A percentile compares a stretch with the other conserved stretches of the same genome.
Conservation (phyloP, 1,140 invertebrate species). For the Heliconius hewitsoni region DNA sequence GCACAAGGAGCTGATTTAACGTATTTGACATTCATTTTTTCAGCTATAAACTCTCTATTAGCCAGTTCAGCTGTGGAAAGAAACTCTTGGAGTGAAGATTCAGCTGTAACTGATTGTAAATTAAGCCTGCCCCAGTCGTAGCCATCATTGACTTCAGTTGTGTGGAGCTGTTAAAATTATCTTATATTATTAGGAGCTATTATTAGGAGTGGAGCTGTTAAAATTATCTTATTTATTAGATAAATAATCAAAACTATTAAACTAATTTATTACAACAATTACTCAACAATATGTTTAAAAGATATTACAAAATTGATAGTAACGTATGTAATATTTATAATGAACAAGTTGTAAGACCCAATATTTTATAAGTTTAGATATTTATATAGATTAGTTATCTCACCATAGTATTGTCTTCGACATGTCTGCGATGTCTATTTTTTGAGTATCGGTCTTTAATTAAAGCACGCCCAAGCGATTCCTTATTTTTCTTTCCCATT, state of each 20-base stretch:
- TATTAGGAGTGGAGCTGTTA: constrained; percentile 91
- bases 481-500: constrained; percentile 86
- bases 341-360: too few species aligned
- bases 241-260: too few species aligned
- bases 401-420: constrained; percentile 85
- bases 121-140: constrained; percentile 95
- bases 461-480: constrained; percentile 85
- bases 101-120: constrained; percentile 96
- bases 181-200: too few species aligned
- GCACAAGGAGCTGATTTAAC: constrained; percentile 63
- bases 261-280: too few species aligned
- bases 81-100: constrained; percentile 97
- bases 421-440: constrained; percentile 81
- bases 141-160: constrained; percentile 93
- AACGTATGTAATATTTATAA: too few species aligned
- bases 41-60: constrained; percentile 94
- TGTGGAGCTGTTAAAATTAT: constrained; percentile 89
- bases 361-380: too few species aligned
- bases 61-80: constrained; percentile 96
- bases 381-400: neutral
- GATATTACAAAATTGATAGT: too few species aligned
- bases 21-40: constrained; percentile 93
- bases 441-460: constrained; percentile 89
- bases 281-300: too few species aligned
- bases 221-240: too few species aligned